Evolutionary conservation across 2,797 vertebrate species (phyloP).

Genomic region (Silurus aristotelis): DNA sequence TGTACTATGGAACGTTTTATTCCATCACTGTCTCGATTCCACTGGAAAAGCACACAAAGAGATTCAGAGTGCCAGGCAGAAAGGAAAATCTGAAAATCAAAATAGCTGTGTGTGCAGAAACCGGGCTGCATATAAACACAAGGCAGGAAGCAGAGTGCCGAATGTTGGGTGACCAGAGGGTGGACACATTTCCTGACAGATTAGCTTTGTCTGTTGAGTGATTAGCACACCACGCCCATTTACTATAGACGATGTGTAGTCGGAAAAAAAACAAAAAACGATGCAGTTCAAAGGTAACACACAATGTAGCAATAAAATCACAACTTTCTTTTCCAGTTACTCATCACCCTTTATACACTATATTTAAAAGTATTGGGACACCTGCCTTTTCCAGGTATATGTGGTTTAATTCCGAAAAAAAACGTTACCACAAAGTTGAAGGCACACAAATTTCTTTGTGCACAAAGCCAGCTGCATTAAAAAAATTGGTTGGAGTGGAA

Average conservation of each 20-base stretch:
- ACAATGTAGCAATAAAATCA: too few relatives aligned
- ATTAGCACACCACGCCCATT: constrained; percentile 33
- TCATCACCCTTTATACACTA: background rate
- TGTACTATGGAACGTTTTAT: constrained; percentile 40
- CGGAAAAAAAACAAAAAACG: background rate
- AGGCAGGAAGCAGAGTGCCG: constrained; percentile 67
- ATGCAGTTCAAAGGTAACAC: too few relatives aligned
- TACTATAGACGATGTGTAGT: background rate
- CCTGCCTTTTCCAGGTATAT: too few relatives aligned
- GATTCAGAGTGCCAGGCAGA: constrained; percentile 41
- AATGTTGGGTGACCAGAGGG: constrained; percentile 54
- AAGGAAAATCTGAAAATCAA: constrained; percentile 38
- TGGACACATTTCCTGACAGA: constrained; percentile 71
- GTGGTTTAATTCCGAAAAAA: too few relatives aligned
- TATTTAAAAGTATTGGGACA: too few relatives aligned
- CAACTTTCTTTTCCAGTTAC: background rate
- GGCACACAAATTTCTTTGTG: too few relatives aligned
- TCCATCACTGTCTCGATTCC: constrained; percentile 29
- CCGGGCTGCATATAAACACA: constrained; percentile 53
- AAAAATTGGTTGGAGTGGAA: too few relatives aligned
- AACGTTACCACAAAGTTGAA: too few relatives aligned
- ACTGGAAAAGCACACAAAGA: constrained; percentile 51
- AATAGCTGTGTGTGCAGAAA: constrained; percentile 50
- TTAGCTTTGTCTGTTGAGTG: constrained; percentile 57
- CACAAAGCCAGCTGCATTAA: too few relatives aligned